These are phyloP conservation scores for Sciurus niger DNA, from an alignment of 2,113 vertebrate genomes.

Conservation along the genomic window DNA sequence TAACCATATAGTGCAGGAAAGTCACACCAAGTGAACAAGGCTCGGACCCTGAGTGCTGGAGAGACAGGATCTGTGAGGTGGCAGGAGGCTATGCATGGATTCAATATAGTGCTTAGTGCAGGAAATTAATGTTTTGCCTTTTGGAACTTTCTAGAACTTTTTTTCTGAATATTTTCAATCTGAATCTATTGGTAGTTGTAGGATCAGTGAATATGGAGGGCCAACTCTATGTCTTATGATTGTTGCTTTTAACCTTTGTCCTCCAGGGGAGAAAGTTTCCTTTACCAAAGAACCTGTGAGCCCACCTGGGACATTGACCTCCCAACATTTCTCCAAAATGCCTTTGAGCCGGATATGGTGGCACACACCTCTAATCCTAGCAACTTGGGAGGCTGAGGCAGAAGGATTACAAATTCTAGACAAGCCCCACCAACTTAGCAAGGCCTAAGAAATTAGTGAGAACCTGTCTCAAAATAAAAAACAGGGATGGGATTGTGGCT, in stretches of 20 bases:
- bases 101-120: not conserved
- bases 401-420: not conserved
- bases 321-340: not conserved
- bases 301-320: not conserved
- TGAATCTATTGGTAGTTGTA: not conserved
- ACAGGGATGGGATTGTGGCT: not conserved
- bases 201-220: not conserved
- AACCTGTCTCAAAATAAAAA: not conserved
- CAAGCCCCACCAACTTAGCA: not conserved
- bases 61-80: not conserved
- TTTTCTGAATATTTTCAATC: not conserved
- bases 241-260: not conserved
- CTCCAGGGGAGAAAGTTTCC: not conserved
- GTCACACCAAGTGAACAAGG: not conserved
- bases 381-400: not conserved
- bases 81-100: not conserved
- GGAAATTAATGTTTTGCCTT: not conserved
- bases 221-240: not conserved
- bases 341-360: not conserved
- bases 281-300: not conserved
- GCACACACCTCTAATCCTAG: not conserved
- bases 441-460: not conserved
- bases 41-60: not conserved
- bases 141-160: not conserved
- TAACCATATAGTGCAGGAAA: not conserved